Evolutionary conservation across 1,140 invertebrate genomes (phyloP), one percentile per base, ranked within the genome.

Genomic region (Oryzaephilus surinamensis): DNA sequence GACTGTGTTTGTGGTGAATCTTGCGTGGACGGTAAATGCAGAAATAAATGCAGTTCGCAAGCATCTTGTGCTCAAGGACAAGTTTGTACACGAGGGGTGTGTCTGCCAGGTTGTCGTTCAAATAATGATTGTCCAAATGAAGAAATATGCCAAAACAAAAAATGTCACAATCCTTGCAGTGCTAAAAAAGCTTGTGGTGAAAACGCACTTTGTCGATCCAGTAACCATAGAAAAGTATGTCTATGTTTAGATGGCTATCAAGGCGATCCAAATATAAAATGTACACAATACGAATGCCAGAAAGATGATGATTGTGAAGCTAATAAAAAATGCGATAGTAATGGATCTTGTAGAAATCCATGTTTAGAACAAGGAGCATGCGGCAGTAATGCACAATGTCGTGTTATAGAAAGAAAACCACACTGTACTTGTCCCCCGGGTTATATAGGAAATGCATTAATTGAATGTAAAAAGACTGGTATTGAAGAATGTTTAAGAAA

Each of bases 391-490:
- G 86, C 88, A 0, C 81, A 89, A 46, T 94, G 90, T 53, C 72
- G 78, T n/a, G 79, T 88, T 2, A 67, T 82, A 2, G 73, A 82
- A 38, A 71, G 82, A 47, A 66, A 71, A 45, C 76, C 85, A 0
- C 76, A 84, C 47, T 93, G 89, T 61, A 77, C 79, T 0, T 94
- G 89, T 59, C 84, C 87, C 10, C 80, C 82, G 7, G 83, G 84
- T 38, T 88, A 84, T 56, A 73, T 79, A 46, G 89, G 88, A 38
- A 90, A 91, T 65, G 81, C 88, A 0, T 66, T 71, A 36, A 63
- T 79, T 6, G 83, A 85, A 60, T 93, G 88, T 53, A 79, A 77
- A 50, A 60, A 68, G 44, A 63, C 63, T 49, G 79, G 77, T 4
- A 65, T 62, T 13, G 73, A 79, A 27, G 80, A 76, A 43, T 88